These are phyloP conservation scores for Agriopis leucophaearia DNA, from an alignment of 2,888 invertebrate genomes.

Conservation along the genomic window DNA sequence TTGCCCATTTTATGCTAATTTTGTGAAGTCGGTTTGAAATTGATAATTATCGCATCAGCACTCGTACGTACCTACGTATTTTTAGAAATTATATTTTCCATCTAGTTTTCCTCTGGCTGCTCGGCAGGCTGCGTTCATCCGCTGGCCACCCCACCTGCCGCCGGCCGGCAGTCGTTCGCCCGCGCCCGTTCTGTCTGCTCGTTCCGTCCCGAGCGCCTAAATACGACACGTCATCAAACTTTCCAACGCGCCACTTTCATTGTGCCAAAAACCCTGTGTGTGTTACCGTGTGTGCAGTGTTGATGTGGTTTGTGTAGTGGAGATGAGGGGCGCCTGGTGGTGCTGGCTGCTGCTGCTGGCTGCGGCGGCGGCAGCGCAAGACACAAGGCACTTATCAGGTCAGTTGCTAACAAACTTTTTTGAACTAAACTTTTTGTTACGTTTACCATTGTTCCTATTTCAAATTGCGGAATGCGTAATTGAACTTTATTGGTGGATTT, in stretches of 20 bases:
- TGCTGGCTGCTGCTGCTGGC: conserved; percentile 76
- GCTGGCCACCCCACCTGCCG: conserved; percentile 66
- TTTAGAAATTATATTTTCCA: not conserved
- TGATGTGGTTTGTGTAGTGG: conserved; percentile 76
- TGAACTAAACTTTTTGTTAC: conserved; percentile 9
- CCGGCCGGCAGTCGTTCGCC: conserved; percentile 65
- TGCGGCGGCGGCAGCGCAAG: conserved; percentile 71
- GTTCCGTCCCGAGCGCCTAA: conserved; percentile 48
- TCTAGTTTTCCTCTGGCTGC: not conserved
- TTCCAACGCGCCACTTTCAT: conserved; percentile 76
- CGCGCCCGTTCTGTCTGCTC: conserved; percentile 55
- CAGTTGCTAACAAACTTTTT: conserved; percentile 31
- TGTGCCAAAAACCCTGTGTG: conserved; percentile 55
- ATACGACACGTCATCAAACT: conserved; percentile 76
- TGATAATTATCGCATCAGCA: too few relatives aligned
- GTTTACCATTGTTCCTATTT: not conserved
- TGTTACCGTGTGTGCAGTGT: conserved; percentile 73
- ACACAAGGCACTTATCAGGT: conserved; percentile 83
- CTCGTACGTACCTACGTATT: too few relatives aligned
- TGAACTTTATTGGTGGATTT: not conserved
- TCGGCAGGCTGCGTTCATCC: conserved; percentile 40
- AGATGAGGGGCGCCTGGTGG: conserved; percentile 81
- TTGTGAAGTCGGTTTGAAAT: too few relatives aligned
- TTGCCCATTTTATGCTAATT: too few relatives aligned
- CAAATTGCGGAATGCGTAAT: conserved; percentile 1